Conservation (phyloP, 2,888 invertebrate genomes). For the Lasioglossum zephyrum region DNA sequence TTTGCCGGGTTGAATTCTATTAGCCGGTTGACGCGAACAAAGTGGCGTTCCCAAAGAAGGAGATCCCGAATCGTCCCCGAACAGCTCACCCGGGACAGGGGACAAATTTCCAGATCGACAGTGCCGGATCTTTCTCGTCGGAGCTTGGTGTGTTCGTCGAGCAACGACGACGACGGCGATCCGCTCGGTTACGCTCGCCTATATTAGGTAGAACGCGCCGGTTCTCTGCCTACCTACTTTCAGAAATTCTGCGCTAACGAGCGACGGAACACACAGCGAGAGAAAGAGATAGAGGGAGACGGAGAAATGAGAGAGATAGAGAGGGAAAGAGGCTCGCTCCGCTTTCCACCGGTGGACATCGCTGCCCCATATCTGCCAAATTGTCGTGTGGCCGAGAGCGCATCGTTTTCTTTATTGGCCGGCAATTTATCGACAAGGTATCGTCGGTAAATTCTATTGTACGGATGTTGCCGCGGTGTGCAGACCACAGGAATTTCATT, state of each 20-base stretch:
- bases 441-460: slow-evolving; percentile 52
- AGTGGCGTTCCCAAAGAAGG: slow-evolving; percentile 30
- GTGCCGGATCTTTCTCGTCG: slow-evolving; percentile 55
- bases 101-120: slow-evolving; percentile 64
- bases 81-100: slow-evolving; percentile 10
- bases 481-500: not conserved
- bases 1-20: slow-evolving; percentile 11
- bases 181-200: slow-evolving; percentile 48
- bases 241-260: slow-evolving; percentile 75
- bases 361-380: slow-evolving; percentile 69
- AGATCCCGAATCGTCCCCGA: slow-evolving; percentile 33
- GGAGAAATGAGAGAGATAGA: not conserved
- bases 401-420: slow-evolving; percentile 58
- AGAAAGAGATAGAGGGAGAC: not conserved
- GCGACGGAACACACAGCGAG: slow-evolving; percentile 42
- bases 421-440: slow-evolving; percentile 46
- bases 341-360: slow-evolving; percentile 63
- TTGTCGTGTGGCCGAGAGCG: slow-evolving; percentile 51
- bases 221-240: slow-evolving; percentile 69
- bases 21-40: slow-evolving; percentile 25
- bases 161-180: not conserved
- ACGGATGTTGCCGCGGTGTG: not conserved
- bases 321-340: slow-evolving; percentile 37
- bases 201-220: slow-evolving; percentile 73
- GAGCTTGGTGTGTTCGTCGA: slow-evolving; percentile 3